Evolutionary conservation across 2,113 vertebrate species (phyloP), one percentile per base, ranked within the genome.

Genomic region (Sinocyclocheilus rhinocerous): DNA sequence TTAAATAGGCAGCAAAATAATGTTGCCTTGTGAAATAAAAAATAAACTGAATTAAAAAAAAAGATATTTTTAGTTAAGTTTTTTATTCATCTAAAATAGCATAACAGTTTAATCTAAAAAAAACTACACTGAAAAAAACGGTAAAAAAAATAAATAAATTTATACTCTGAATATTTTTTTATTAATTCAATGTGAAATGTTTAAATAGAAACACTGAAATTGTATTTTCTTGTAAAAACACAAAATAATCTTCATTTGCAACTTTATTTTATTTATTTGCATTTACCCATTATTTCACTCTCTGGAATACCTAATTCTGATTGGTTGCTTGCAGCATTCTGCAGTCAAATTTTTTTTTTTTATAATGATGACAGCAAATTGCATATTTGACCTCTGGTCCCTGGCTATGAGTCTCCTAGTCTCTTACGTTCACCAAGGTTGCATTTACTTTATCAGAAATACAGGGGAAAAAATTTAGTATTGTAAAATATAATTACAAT

Each of bases 1-100:
- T 20, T 45, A 22, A 80, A 61, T 48, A 48, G 20, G 50, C 29
- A 42, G 55, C 77, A 79, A 81, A 45, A 81, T 26, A 45, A 79
- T 79, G 6, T 39, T 65, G 59, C 33, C 0, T 24, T 45, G 5
- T 48, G 11, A 80, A 6, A 63, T 63, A 63, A 16, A 36, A 70
- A 20, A 33, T 69, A 33, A 70, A 36, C 7, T 2, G 6, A 70
- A 10, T 69, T 4, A 39, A 69, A 69, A 18, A 70, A 11, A 70
- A 1, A 18, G 0, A 22, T 39, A 8, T 70, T 70, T 70, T 36
- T 36, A 4, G 6, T 20, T 36, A 33, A 70, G 18, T 39, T 72
- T 11, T 72, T 20, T 20, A 10, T 55, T 5, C 4, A 11, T 12
- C 18, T 1, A 39, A 22, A 42, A 72, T 22, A 39, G 33, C 20